Evolutionary conservation across 2,888 invertebrate genomes (phyloP), one percentile per base, ranked within the genome.

Genomic region (Archips crataeganus): DNA sequence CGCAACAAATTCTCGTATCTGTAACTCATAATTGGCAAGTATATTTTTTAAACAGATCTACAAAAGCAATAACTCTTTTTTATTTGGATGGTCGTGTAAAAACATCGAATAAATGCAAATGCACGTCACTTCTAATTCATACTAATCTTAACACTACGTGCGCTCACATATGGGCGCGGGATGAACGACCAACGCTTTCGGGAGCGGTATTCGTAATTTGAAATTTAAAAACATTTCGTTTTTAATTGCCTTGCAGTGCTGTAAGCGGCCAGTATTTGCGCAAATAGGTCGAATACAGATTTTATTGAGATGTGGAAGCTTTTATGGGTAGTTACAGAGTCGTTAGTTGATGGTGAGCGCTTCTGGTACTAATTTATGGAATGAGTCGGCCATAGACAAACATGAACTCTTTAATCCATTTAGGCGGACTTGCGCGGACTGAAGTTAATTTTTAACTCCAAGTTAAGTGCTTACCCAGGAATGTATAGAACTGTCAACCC

Each of bases 171-270:
- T 92, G 93, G 85, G 78, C 76, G 61, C 83, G 92, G 90, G 93
- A 93, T 93, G 93, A 94, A 93, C 90, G 93, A 90, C 93, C 90
- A 89, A 80, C 78, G 74, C 77, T 78, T 90, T 90, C 86, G 91
- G 88, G 82, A 84, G 85, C 85, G 74, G 61, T 79, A 80, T 82
- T 84, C 82, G 80, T 85, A 85, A 88, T 90, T 88, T 82, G 79
- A 87, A 88, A 84, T 82, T 80, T 80, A 77, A 83, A 81, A 82
- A 79, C 77, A 77, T 79, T 79, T 78, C 77, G 79, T 82, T 81
- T 71, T 82, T 82, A 84, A 83, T 85, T 83, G 82, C 80, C 78
- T 79, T 76, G 74, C 76, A 54, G 54, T 75, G 79, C 77, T 74
- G 71, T 71, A 49, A 68, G 68, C 68, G 72, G 59, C 63, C 63